Base-by-base conservation (phyloP, 1,140 invertebrate species). In the Dreissena rostriformis region DNA sequence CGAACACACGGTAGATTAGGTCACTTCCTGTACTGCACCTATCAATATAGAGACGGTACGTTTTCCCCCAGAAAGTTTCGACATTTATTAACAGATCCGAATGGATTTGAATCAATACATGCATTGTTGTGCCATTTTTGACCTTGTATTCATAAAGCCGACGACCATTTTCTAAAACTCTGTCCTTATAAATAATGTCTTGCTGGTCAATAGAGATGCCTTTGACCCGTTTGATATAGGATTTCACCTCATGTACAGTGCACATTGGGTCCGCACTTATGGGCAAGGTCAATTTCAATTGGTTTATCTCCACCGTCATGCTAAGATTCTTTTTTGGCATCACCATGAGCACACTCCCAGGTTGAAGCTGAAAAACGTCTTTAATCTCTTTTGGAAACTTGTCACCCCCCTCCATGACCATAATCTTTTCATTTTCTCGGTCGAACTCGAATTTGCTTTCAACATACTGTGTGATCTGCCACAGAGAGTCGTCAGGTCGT, bases 31-130 rank as follows among this genome's bases (percentile, higher is more conserved):
- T 92, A 61, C 87, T 89, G 51, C 90, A 92, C 0, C 88, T 86
- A 65, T 92, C 91, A 0, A 91, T 83, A 67, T 89, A 91, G 39
- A 92, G 79, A 29, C 90, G 80, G 72, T 92, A 91, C 0, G 85
- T 86, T 22, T 84, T 88, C 12, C 90, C 90, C 91, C 91, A 92
- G 79, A 92, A 92, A 49, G 90, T 91, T 67, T 91, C 85, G 19
- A 92, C 87, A 81, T 90, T 89, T n/a, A 92, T 83, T n/a, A 88
- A 65, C 26, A 90, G 70, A 65, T 90, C 88, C 82, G 89, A 88
- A n/a, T 87, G 84, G 14, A 90, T 84, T 74, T 89, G 89, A 29
- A 92, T 85, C 85, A 91, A 86, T 1, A 89, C 87, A 82, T 90
- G 86, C n/a, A 92, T 52, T 0, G 83, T 88, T 22, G 86, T 79